Base-by-base conservation (phyloP, 2,888 invertebrate genomes). In the Hirtodrosophila duncani region DNA sequence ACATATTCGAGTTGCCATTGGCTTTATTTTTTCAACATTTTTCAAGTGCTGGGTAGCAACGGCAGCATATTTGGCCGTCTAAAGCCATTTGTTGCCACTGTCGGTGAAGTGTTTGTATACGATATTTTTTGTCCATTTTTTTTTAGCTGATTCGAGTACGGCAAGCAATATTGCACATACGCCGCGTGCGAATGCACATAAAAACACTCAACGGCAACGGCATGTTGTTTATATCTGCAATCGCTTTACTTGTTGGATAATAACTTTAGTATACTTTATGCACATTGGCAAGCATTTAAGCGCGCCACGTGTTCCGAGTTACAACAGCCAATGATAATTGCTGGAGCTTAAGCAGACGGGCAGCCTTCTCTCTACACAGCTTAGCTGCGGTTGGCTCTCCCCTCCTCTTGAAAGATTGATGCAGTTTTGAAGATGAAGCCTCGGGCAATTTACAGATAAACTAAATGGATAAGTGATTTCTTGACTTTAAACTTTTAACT, bases 121-220 rank as follows among this genome's bases (percentile, higher is more conserved):
- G 38, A 14, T 24, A 26, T 46, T 55, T 52, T 43, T 46, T 45
- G 42, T 42, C 55, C 46, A 60, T 52, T 43, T 46, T 45, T 45
- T 42, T 57, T 55, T 49, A 46, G 24, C 33, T 67, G 55, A 69
- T 78, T n/a, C n/a, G n/a, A n/a, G n/a, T n/a, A 64, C 34, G 60
- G 27, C 45, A 31, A 8, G 42, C 42, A 51, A 75, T 57, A 57
- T 81, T 20, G 63, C 63, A 77, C 45, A 81, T 75, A 67, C 75
- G 79, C 63, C 57, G 33, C 51, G 42, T 56, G 60, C 20, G 43
- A 60, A 57, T 55, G n/a, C n/a, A n/a, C n/a, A n/a, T n/a, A n/a
- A 50, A 51, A 72, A 51, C 55, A 75, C 50, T 48, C 34, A 23
- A 14, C 66, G 30, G 69, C 36, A 27, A 55, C 50, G 21, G n/a